Evolutionary conservation across 2,888 invertebrate genomes (phyloP), one percentile per base, ranked within the genome.

Genomic region (Lobophora halterata): DNA sequence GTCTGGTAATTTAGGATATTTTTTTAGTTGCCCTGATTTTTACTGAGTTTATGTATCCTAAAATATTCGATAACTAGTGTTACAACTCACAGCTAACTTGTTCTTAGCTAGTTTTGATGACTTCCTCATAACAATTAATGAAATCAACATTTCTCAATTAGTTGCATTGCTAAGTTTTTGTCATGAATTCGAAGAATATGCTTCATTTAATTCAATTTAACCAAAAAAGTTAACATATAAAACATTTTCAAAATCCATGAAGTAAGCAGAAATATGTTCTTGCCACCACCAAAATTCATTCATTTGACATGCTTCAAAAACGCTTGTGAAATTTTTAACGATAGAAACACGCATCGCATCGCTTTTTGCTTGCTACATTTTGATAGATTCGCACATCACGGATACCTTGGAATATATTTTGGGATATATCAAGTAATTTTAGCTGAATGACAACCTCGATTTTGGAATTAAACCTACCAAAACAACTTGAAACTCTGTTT

Each of bases 321-420:
- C 57, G 58, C 49, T 61, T 55, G 46, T 40, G 48, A 60, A 56
- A 59, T 25, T 61, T 50, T 49, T 11, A 45, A 41, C 35, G 38
- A 39, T 31, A 23, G 31, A 49, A 55, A 61, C 72, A 74, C 44
- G 70, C 76, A 74, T 76, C 56, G 79, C 81, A 78, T 77, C 53
- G 76, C 74, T 77, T 73, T 74, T 76, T 54, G 76, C 73, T 78
- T 77, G 65, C 53, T 52, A 46, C 46, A 41, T 47, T 37, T 27
- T 32, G 48, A 46, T 46, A 46, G 40, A 30, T 31, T 25, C 39
- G 40, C 50, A 51, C 40, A 33, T 29, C 32, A 43, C 39, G n/a
- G 23, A 39, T 41, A 31, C 34, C 17, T 19, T 23, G n/a, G 26
- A 28, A 36, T 25, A 35, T 41, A 34, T 39, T 31, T 28, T 32